phyloP scores from a whole-genome alignment of 2,113 vertebrate species.

The Hystrix brachyura region DNA sequence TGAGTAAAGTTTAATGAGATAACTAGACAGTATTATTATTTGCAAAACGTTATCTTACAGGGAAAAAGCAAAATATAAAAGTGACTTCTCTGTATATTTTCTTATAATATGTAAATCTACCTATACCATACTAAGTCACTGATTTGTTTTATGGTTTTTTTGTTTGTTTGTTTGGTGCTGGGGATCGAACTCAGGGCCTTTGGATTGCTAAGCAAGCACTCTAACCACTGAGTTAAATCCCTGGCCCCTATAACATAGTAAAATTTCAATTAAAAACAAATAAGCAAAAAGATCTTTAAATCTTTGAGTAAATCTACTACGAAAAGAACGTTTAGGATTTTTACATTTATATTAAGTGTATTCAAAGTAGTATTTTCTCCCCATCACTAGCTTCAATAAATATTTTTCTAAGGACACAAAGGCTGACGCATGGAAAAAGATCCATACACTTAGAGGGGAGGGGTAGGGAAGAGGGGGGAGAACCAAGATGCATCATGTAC shows the following conservation, averaged over 20 bases:
- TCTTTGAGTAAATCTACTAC: not conserved
- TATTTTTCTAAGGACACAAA: not conserved
- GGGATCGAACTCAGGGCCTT: too few relatives aligned
- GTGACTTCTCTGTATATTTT: not conserved
- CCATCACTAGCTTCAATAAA: not conserved
- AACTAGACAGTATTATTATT: not conserved
- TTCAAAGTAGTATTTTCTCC: not conserved
- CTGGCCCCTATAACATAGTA: not conserved
- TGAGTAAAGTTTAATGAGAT: not conserved
- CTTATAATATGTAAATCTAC: not conserved
- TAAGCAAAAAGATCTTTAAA: not conserved
- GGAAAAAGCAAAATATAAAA: not conserved
- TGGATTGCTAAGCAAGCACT: too few relatives aligned
- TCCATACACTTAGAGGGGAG: not conserved
- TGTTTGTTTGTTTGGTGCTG: too few relatives aligned
- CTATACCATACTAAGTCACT: not conserved
- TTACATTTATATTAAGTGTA: not conserved
- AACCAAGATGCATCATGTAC: too few relatives aligned
- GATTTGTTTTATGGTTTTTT: too few relatives aligned
- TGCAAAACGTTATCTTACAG: not conserved
- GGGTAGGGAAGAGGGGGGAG: too few relatives aligned
- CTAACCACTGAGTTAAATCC: too few relatives aligned
- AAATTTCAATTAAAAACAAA: slow-evolving; percentile 3
- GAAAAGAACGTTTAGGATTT: not conserved
- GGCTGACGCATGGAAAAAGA: not conserved